phyloP scores from a whole-genome alignment of 2,113 vertebrate species.

The Xiphias gladius region DNA sequence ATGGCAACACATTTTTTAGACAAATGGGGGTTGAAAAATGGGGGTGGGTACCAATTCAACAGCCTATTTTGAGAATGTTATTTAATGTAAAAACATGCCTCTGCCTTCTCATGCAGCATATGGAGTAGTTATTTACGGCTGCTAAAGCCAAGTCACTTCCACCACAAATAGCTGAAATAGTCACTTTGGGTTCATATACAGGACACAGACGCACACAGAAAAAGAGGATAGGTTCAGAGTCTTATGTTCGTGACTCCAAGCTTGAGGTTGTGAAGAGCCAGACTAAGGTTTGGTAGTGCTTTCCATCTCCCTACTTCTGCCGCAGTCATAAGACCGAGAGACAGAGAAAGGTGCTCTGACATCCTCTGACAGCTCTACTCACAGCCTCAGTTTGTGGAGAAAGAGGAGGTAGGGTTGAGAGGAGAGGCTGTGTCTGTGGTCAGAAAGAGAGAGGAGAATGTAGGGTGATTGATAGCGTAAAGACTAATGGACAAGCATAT shows the following conservation, averaged over 20 bases:
- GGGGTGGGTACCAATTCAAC: too few species aligned
- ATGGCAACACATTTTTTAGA: too few species aligned
- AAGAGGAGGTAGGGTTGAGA: neutral
- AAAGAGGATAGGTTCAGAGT: neutral
- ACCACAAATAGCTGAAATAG: neutral
- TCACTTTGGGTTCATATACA: neutral
- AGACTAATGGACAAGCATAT: neutral
- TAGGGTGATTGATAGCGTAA: neutral
- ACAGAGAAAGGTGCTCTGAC: slow-evolving; percentile 15
- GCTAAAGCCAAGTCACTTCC: neutral
- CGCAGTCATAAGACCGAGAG: slow-evolving; percentile 8
- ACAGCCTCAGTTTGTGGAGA: slow-evolving; percentile 14
- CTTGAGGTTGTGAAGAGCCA: slow-evolving; percentile 1
- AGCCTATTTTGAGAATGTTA: too few species aligned
- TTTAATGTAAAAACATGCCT: neutral
- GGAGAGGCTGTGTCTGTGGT: slow-evolving; percentile 7
- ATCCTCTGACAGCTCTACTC: slow-evolving; percentile 17
- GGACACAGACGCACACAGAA: neutral
- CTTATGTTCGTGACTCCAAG: neutral
- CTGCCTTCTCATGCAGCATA: neutral
- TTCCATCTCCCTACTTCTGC: neutral
- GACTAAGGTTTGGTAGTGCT: neutral
- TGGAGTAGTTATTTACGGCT: neutral
- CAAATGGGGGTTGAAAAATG: too few species aligned
- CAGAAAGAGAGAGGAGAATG: slow-evolving; percentile 1